Conservation (phyloP, 2,797 vertebrate genomes). For the Pterois miles region DNA sequence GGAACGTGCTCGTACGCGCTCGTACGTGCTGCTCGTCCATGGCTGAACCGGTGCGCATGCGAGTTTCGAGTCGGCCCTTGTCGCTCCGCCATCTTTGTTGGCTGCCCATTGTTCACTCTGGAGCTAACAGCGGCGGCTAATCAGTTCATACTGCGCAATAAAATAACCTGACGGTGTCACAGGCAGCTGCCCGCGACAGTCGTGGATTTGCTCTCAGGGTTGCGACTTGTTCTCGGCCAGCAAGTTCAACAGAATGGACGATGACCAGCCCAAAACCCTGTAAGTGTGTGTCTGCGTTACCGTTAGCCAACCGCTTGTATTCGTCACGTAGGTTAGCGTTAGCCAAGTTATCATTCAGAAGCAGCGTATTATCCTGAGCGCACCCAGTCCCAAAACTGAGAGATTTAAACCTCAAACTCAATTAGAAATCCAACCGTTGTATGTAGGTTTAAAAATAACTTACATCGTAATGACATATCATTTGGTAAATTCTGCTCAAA, state of each 20-base stretch:
- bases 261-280: conserved; percentile 82
- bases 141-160: conserved; percentile 55
- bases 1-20: not conserved
- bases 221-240: conserved; percentile 76
- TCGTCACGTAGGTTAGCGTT: conserved; percentile 13
- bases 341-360: conserved; percentile 30
- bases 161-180: conserved; percentile 50
- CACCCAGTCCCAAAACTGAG: not conserved
- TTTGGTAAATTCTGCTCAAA: not conserved
- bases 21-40: not conserved
- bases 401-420: not conserved
- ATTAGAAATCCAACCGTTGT: accelerated
- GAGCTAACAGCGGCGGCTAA: conserved; percentile 71
- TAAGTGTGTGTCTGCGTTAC: conserved; percentile 34
- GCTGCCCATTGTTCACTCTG: conserved; percentile 81
- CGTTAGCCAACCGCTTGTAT: conserved; percentile 56
- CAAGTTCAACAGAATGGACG: conserved; percentile 79
- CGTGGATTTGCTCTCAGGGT: conserved; percentile 78
- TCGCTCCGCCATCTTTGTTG: conserved; percentile 81
- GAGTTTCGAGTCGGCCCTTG: conserved; percentile 60
- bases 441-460: accelerated
- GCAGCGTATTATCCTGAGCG: conserved; percentile 7
- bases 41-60: conserved; percentile 64
- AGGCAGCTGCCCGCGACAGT: conserved; percentile 66
- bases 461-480: not conserved